Evolutionary conservation across 2,888 invertebrate species (phyloP).

Genomic region (Nomada ferruginata): DNA sequence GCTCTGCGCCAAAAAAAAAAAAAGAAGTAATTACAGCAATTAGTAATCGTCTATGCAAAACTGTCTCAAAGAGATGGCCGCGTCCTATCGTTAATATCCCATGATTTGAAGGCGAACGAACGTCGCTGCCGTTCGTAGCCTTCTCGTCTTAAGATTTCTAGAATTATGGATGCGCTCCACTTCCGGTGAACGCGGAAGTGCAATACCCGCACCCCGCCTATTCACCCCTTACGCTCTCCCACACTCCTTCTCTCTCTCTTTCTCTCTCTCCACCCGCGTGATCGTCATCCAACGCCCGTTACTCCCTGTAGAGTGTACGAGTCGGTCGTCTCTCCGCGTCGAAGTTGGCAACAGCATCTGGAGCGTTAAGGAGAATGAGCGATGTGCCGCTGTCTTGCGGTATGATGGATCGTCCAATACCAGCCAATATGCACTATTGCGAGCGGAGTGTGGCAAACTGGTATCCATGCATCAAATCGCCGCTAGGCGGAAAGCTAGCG

Average conservation of each 20-base stretch:
- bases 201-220: conserved; percentile 24
- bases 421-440: conserved; percentile 80
- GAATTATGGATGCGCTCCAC: conserved; percentile 72
- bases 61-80: conserved; percentile 9
- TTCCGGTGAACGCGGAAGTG: conserved; percentile 65
- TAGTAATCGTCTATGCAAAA: conserved; percentile 21
- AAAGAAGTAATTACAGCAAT: neutral
- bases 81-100: conserved; percentile 63
- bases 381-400: conserved; percentile 77
- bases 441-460: conserved; percentile 77
- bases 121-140: conserved; percentile 44
- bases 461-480: conserved; percentile 78
- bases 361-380: conserved; percentile 80
- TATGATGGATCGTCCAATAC: conserved; percentile 80
- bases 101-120: conserved; percentile 60
- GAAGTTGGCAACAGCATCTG: conserved; percentile 75
- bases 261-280: neutral
- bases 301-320: conserved; percentile 24
- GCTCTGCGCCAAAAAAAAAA: no score
- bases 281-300: conserved; percentile 10
- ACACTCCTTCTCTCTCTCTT: neutral
- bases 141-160: conserved; percentile 34
- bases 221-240: neutral
- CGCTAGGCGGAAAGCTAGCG: conserved; percentile 28
- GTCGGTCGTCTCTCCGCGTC: conserved; percentile 51